Percentiles rank a stretch among this genome's conserved stretches.
These are phyloP conservation scores for Alcedo atthis DNA, from an alignment of 2,797 vertebrate species.

Conservation along the genomic window DNA sequence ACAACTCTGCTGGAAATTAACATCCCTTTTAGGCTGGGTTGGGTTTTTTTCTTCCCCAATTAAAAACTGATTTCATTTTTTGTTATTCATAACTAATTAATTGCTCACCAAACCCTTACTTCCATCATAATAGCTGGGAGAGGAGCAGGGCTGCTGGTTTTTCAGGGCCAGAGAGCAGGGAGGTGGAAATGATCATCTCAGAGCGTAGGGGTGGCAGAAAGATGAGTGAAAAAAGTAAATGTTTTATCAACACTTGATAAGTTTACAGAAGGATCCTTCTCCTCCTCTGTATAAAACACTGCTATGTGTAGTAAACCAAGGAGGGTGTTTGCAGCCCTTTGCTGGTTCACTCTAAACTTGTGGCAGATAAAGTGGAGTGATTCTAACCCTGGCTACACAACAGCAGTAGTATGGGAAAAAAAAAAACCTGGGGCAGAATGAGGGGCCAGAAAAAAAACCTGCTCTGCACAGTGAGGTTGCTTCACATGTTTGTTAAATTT, in stretches of 20 bases:
- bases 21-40: background rate
- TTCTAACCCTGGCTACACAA: background rate
- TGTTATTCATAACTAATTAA: background rate
- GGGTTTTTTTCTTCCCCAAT: rapidly evolving
- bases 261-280: background rate
- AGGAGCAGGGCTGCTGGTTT: background rate
- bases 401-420: background rate
- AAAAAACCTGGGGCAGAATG: background rate
- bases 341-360: background rate
- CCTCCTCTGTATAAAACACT: background rate
- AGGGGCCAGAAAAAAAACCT: background rate
- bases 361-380: background rate
- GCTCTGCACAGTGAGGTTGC: background rate
- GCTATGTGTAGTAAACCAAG: background rate
- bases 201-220: background rate
- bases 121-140: background rate
- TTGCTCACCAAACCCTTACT: background rate
- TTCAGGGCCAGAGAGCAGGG: background rate
- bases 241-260: background rate
- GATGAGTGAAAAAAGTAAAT: background rate
- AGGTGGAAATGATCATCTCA: background rate
- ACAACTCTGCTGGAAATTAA: background rate
- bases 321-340: background rate
- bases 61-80: background rate
- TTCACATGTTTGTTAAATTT: background rate